Conservation (phyloP, 2,888 invertebrate species). For the Pyrrhia umbra region DNA sequence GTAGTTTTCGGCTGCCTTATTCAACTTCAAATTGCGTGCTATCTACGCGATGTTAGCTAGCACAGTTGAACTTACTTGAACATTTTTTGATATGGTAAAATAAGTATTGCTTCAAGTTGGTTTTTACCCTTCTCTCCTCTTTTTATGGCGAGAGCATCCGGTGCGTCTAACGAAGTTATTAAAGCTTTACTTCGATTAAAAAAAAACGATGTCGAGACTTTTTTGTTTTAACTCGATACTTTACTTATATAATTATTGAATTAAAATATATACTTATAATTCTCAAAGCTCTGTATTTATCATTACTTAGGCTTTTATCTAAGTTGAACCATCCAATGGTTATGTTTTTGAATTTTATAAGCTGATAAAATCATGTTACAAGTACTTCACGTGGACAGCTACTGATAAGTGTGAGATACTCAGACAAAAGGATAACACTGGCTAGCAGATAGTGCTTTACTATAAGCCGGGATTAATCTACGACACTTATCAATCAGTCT, state of each 20-base stretch:
- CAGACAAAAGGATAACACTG: conserved; percentile 41
- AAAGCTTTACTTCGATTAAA: conserved; percentile 1
- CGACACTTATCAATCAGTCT: conserved; percentile 22
- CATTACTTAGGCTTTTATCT: not conserved
- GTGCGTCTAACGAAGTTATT: conserved; percentile 22
- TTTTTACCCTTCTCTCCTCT: not conserved
- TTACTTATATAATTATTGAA: not conserved
- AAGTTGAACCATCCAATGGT: not conserved
- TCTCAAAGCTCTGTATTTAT: not conserved
- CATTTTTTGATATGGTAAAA: too few species aligned
- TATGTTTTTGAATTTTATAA: conserved; percentile 20
- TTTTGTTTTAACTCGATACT: conserved; percentile 8
- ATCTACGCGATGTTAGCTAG: too few species aligned
- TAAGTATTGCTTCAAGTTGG: not conserved
- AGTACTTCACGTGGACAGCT: conserved; percentile 33
- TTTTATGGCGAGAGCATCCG: conserved; percentile 15
- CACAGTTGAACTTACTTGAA: too few species aligned
- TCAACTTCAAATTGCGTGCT: too few species aligned
- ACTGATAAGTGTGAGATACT: conserved; percentile 40
- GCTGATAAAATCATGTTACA: conserved; percentile 28
- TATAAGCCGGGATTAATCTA: conserved; percentile 31
- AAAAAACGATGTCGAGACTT: conserved; percentile 17
- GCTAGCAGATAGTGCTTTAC: conserved; percentile 23
- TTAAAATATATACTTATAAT: not conserved
- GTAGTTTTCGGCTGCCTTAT: too few species aligned